Conservation (phyloP, 2,797 vertebrate genomes). For the Buphagus erythrorhynchus region DNA sequence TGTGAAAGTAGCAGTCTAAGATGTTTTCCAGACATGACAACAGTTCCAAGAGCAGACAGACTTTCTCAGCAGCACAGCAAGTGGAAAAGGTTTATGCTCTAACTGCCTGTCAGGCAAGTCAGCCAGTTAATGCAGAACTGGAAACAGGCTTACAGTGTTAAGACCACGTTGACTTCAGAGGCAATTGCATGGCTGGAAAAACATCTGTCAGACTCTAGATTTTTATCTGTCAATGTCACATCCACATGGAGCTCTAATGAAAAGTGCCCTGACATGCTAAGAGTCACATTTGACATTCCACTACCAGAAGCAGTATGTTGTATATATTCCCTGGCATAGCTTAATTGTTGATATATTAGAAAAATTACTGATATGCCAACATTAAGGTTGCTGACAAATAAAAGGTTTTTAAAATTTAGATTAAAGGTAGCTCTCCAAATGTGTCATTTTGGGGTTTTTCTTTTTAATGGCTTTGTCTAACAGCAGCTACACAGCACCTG, state of each 20-base stretch:
- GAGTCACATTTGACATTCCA: not conserved
- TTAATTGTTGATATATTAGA: not conserved
- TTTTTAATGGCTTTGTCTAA: not conserved
- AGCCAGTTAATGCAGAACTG: not conserved
- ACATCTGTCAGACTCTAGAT: not conserved
- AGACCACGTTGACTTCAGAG: not conserved
- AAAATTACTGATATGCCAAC: not conserved
- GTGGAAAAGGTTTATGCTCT: not conserved
- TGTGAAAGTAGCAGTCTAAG: not conserved
- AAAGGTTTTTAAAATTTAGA: not conserved
- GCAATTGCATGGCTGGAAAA: not conserved
- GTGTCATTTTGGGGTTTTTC: fast-evolving
- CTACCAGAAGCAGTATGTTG: not conserved
- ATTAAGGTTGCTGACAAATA: not conserved
- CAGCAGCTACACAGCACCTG: not conserved
- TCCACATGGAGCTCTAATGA: not conserved
- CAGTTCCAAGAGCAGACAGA: not conserved
- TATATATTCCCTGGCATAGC: not conserved
- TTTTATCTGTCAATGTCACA: not conserved
- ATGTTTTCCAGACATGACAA: not conserved
- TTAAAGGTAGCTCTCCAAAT: not conserved
- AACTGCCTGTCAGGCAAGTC: not conserved
- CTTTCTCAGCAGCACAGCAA: not conserved
- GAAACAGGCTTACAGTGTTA: not conserved
- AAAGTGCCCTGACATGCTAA: not conserved